Evolutionary conservation across 2,888 invertebrate genomes (phyloP).

Genomic region (Dichetophora obliterata): DNA sequence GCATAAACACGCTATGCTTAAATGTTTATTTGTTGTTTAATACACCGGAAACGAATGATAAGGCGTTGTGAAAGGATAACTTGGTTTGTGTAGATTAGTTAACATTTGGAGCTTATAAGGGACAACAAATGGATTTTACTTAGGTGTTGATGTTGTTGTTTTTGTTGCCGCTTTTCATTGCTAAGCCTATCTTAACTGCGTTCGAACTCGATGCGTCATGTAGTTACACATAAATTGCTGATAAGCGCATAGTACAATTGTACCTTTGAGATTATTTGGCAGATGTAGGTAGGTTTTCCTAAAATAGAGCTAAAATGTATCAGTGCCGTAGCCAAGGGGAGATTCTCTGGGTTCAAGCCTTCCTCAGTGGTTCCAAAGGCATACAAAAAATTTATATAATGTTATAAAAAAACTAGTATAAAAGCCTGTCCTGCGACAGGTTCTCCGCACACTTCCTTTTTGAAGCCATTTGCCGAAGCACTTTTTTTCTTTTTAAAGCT

Average conservation of each 20-base stretch:
- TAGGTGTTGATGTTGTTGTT: background rate
- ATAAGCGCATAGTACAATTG: background rate
- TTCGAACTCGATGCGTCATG: background rate
- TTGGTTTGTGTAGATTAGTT: background rate
- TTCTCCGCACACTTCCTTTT: no score
- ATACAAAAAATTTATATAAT: no score
- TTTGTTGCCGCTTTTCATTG: background rate
- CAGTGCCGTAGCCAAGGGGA: no score
- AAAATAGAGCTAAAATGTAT: no score
- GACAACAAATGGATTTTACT: background rate
- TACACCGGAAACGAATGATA: constrained; percentile 59
- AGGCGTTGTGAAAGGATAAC: constrained; percentile 33
- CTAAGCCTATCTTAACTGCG: background rate
- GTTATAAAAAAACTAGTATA: no score
- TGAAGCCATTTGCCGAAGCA: no score
- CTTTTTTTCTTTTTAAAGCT: no score
- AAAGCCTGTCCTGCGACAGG: no score
- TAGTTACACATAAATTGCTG: background rate
- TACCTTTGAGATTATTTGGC: no score
- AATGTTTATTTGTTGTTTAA: constrained; percentile 42
- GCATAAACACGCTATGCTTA: background rate
- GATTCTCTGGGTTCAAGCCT: no score
- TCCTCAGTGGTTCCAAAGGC: no score
- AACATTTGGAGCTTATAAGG: background rate
- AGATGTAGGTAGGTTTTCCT: no score